These are phyloP conservation scores for Magallana angulata DNA, from an alignment of 1,140 invertebrate genomes.

Conservation along the genomic window DNA sequence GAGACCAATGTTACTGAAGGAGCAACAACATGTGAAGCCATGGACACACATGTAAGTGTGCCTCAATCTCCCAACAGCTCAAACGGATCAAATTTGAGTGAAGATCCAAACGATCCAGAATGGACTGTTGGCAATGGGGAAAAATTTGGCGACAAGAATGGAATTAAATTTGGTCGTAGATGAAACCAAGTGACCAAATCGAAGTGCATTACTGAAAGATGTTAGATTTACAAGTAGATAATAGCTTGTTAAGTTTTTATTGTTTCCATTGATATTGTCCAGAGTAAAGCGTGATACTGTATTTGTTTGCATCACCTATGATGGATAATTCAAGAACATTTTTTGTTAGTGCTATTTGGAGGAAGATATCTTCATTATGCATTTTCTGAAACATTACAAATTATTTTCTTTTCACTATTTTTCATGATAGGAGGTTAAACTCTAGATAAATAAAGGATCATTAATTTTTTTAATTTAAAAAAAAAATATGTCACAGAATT, in stretches of 20 bases:
- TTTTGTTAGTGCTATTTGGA: not conserved
- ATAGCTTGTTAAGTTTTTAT: constrained; percentile 20
- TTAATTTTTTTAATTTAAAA: not conserved
- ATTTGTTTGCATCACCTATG: constrained; percentile 21
- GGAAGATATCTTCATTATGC: not conserved
- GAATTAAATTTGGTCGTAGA: constrained; percentile 14
- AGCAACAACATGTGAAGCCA: constrained; percentile 40
- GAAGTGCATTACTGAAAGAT: not conserved
- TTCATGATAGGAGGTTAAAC: too few species aligned
- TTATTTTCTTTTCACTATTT: too few species aligned
- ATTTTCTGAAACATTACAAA: not conserved
- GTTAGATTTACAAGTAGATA: not conserved
- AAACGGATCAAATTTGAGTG: constrained; percentile 84
- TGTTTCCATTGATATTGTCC: constrained; percentile 26
- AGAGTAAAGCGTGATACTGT: constrained; percentile 4
- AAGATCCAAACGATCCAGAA: constrained; percentile 90
- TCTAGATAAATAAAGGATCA: not conserved
- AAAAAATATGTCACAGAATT: not conserved
- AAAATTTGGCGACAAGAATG: constrained; percentile 2
- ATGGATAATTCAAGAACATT: constrained; percentile 18
- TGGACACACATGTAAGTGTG: constrained; percentile 53
- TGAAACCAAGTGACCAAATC: not conserved
- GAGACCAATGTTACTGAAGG: constrained; percentile 47
- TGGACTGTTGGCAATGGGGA: constrained; percentile 81
- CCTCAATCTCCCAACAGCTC: constrained; percentile 78